Evolutionary conservation across 2,113 vertebrate species (phyloP).

Genomic region (Mustela lutreola): DNA sequence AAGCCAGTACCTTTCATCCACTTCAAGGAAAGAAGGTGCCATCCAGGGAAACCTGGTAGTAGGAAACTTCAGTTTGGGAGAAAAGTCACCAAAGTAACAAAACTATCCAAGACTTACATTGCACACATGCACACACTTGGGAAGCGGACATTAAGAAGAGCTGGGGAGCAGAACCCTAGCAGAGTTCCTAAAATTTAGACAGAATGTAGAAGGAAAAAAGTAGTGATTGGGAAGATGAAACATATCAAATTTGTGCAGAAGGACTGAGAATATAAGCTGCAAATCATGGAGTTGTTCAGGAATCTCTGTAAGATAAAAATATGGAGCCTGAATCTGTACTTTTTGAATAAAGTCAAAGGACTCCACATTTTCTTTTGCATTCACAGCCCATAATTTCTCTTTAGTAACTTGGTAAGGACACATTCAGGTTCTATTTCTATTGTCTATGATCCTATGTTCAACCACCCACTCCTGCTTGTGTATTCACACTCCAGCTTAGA

Average conservation of each 20-base stretch:
- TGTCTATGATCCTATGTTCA: constrained; percentile 57
- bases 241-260: neutral
- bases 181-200: neutral
- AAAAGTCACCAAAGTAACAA: constrained; percentile 33
- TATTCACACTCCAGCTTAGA: constrained; percentile 27
- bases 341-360: constrained; percentile 57
- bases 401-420: constrained; percentile 57
- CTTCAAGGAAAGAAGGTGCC: constrained; percentile 31
- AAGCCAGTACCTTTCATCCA: neutral
- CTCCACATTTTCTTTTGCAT: constrained; percentile 28
- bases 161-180: neutral
- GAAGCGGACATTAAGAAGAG: neutral
- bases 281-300: constrained; percentile 25
- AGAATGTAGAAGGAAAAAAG: neutral
- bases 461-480: neutral
- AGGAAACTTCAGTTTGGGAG: constrained; percentile 28
- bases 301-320: constrained; percentile 38
- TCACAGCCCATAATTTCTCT: constrained; percentile 30
- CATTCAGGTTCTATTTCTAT: constrained; percentile 22
- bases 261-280: constrained; percentile 24
- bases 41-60: neutral
- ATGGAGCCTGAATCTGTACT: neutral
- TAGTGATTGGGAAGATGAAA: constrained; percentile 42
- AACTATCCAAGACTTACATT: neutral
- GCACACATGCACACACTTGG: neutral